Percentiles rank a stretch among this genome's conserved stretches.
phyloP scores from a whole-genome alignment of 2,797 vertebrate species.

The Chromis chromis region DNA sequence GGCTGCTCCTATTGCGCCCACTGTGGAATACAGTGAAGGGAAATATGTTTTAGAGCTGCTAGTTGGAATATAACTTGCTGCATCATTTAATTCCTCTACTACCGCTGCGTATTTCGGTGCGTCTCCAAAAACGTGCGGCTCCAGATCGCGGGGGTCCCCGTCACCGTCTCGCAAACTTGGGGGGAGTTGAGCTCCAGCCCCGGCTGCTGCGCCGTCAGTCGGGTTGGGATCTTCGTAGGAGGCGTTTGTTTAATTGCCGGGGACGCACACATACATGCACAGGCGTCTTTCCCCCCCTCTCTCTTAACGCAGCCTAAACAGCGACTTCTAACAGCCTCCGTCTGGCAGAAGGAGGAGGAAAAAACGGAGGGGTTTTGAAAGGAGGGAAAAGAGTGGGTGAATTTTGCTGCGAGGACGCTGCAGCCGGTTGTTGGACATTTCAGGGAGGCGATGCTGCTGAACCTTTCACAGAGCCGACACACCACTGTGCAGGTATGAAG shows the following conservation, averaged over 20 bases:
- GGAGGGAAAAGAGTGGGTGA: conserved; percentile 53
- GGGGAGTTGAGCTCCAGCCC: conserved; percentile 66
- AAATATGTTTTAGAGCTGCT: conserved; percentile 40
- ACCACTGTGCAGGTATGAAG: conserved; percentile 75
- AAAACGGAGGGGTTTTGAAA: conserved; percentile 34
- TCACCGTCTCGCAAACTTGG: conserved; percentile 76
- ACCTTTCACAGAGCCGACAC: conserved; percentile 66
- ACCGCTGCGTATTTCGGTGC: conserved; percentile 32
- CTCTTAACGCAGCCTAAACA: conserved; percentile 54
- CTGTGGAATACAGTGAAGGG: conserved; percentile 46
- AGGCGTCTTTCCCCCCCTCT: conserved; percentile 50
- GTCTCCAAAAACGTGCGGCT: conserved; percentile 40
- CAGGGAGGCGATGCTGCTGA: conserved; percentile 52
- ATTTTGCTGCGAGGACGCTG: conserved; percentile 50
- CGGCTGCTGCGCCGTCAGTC: conserved; percentile 64
- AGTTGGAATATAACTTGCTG: conserved; percentile 50
- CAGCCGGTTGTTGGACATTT: conserved; percentile 64
- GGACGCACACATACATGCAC: conserved; percentile 68
- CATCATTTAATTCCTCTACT: conserved; percentile 10
- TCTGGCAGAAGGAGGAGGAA: conserved; percentile 53
- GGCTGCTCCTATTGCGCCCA: conserved; percentile 47
- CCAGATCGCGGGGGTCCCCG: conserved; percentile 45
- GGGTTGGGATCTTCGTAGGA: conserved; percentile 63
- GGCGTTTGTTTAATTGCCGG: conserved; percentile 67
- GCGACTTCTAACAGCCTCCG: conserved; percentile 59